These are phyloP conservation scores for Aphelocoma coerulescens DNA, from an alignment of 2,113 vertebrate species.

Conservation along the genomic window DNA sequence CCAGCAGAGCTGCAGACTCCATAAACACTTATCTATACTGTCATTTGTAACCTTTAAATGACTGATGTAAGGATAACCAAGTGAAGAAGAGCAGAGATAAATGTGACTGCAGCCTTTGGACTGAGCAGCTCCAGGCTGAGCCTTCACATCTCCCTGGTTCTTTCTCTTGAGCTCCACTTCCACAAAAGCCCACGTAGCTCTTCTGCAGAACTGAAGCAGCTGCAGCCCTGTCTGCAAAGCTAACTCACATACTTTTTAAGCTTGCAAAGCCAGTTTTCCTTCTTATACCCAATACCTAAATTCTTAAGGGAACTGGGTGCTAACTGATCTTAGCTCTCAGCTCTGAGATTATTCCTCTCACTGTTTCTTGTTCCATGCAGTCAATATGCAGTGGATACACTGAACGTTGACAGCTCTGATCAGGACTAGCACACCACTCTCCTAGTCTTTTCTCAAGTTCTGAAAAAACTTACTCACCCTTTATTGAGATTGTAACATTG, in stretches of 20 bases:
- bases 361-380: not conserved
- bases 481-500: not conserved
- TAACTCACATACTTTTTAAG: not conserved
- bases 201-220: not conserved
- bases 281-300: not conserved
- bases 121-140: not conserved
- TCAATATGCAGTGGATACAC: not conserved
- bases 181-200: not conserved
- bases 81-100: not conserved
- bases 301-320: not conserved
- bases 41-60: not conserved
- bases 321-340: not conserved
- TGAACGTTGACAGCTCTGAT: not conserved
- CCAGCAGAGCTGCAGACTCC: not conserved
- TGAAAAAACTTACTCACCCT: not conserved
- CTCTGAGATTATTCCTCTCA: not conserved
- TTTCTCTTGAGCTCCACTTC: not conserved
- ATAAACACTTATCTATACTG: not conserved
- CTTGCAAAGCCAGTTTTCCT: not conserved
- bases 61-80: not conserved
- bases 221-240: not conserved
- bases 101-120: not conserved
- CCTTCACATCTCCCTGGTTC: not conserved
- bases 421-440: not conserved
- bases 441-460: not conserved